Evolutionary conservation across 2,797 vertebrate species (phyloP), one percentile per base, ranked within the genome.

Genomic region (Rhinella marina): DNA sequence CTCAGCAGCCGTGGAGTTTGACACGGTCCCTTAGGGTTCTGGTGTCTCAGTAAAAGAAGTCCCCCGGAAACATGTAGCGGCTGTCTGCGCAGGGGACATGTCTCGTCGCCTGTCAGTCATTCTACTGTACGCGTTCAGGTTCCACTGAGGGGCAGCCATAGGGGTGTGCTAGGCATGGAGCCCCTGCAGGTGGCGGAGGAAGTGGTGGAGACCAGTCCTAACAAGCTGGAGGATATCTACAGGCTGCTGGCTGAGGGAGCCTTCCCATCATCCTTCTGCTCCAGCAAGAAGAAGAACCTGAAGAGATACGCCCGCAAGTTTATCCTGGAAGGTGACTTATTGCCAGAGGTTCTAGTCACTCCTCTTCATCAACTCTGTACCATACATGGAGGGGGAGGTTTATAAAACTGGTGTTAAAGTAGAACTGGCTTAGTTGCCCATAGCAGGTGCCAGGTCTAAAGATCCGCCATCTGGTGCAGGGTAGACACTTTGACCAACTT

Each of bases 301-400:
- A 97, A 95, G 90, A 93, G 97, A 94, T 98, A 96, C 90, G 96
- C 97, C 0, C 96, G 96, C 93, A 98, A 98, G 87, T 98, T 97
- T 81, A 92, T 94, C 61, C 92, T 96, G 68, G 97, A 97, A 62
- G 96, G 17, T 32, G 66, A 70, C 54, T 1, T 56, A 14, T 56
- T 13, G 7, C 14, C 19, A 59, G 57, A 21, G 16, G 17, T 17
- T 59, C 1, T 59, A 59, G 57, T 59, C 41, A 41, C 0, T 6
- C 41, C 41, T 41, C 41, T 41, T 6, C 41, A 41, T 41, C 41
- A 41, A 3, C 7, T 41, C 41, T 41, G 7, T 5, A 41, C 41
- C 41, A 41, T 41, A 41, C 41, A 41, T 41, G 41, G 41, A 41
- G 41, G 41, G 41, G 41, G 41, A 3, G 41, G 41, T 5, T 3